A percentile compares a stretch with the other conserved stretches of the same genome.
These are phyloP conservation scores for Poecilia picta DNA, from an alignment of 2,797 vertebrate genomes.

Conservation along the genomic window DNA sequence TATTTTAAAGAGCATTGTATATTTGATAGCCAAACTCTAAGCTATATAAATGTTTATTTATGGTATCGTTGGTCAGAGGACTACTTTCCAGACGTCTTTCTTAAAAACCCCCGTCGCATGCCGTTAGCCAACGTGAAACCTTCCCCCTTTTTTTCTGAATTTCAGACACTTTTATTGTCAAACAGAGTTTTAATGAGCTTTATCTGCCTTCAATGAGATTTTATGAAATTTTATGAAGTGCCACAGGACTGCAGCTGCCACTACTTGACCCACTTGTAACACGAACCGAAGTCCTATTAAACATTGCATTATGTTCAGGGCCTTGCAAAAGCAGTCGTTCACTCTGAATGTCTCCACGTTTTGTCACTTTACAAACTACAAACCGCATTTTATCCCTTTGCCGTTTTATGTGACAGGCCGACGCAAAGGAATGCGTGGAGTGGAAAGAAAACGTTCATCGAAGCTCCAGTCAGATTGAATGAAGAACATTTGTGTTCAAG, in stretches of 20 bases:
- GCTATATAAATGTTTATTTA: slow-evolving; percentile 72
- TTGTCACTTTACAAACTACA: not conserved
- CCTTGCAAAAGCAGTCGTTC: not conserved
- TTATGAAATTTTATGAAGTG: slow-evolving; percentile 12
- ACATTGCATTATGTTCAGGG: slow-evolving; percentile 13
- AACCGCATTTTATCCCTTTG: not conserved
- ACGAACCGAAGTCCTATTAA: slow-evolving; percentile 25
- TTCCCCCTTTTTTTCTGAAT: slow-evolving; percentile 25
- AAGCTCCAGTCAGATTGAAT: not conserved
- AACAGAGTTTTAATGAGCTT: slow-evolving; percentile 32
- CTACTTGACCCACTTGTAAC: slow-evolving; percentile 21
- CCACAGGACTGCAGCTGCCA: slow-evolving; percentile 52
- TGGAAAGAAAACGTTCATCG: not conserved
- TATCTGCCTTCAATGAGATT: slow-evolving; percentile 31
- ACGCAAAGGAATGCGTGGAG: not conserved
- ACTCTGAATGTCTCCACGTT: not conserved
- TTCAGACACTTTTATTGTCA: slow-evolving; percentile 30
- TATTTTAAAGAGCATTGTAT: slow-evolving; percentile 80
- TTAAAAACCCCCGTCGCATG: slow-evolving; percentile 61
- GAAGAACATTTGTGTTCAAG: not conserved
- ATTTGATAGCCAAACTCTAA: slow-evolving; percentile 76
- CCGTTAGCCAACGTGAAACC: slow-evolving; percentile 44
- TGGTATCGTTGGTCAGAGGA: slow-evolving; percentile 50
- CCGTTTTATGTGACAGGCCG: not conserved
- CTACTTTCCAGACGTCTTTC: slow-evolving; percentile 46